Percentiles rank a stretch among this genome's conserved stretches.
phyloP scores from a whole-genome alignment of 2,113 vertebrate species.

The Procavia capensis region DNA sequence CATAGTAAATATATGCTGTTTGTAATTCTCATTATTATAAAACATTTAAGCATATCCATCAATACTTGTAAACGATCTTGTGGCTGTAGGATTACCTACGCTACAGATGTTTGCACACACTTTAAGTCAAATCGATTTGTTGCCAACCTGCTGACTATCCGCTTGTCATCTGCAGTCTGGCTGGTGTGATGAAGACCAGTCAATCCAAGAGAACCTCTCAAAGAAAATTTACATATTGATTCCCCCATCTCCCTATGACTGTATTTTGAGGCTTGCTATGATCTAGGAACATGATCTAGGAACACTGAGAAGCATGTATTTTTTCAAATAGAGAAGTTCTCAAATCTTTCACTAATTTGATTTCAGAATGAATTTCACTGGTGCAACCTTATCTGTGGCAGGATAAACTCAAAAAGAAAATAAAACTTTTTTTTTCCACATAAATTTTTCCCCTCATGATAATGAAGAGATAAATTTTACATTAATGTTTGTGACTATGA shows the following conservation, averaged over 20 bases:
- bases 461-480: background rate
- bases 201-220: background rate
- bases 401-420: background rate
- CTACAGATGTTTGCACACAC: background rate
- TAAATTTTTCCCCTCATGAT: background rate
- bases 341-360: slow-evolving; percentile 11
- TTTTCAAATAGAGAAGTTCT: slow-evolving; percentile 34
- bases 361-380: slow-evolving; percentile 33
- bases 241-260: background rate
- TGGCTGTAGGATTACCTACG: background rate
- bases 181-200: background rate
- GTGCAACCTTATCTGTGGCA: background rate
- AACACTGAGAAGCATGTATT: background rate
- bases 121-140: background rate
- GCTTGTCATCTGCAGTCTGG: background rate
- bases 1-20: background rate
- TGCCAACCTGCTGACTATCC: background rate
- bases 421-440: slow-evolving; percentile 20
- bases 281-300: background rate
- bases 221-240: slow-evolving; percentile 13
- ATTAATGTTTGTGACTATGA: background rate
- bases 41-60: background rate
- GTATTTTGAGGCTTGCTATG: background rate
- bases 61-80: background rate
- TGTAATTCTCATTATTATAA: background rate